A percentile compares a stretch with the other conserved stretches of the same genome.
Evolutionary conservation across 2,113 vertebrate species (phyloP).

Genomic region (Turdus rufiventris): DNA sequence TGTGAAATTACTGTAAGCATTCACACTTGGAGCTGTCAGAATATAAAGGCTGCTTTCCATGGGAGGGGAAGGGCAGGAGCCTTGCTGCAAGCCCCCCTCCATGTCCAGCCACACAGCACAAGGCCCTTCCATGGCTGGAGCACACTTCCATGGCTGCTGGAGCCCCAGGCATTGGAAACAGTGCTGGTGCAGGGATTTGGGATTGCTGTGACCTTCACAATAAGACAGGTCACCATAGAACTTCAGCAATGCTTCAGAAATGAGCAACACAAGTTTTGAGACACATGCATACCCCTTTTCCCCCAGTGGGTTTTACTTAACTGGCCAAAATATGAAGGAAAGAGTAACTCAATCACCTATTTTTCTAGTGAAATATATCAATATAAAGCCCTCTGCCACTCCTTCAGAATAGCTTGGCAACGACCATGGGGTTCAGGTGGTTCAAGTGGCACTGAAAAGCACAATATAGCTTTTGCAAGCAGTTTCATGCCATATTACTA

Average conservation of each 20-base stretch:
- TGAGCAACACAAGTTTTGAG: not conserved
- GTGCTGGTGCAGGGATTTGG: not conserved
- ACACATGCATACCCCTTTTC: no score
- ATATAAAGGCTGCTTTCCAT: fast-evolving
- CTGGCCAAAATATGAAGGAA: not conserved
- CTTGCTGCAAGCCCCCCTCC: not conserved
- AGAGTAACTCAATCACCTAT: not conserved
- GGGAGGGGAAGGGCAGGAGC: no score
- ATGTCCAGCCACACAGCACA: fast-evolving
- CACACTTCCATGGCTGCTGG: not conserved
- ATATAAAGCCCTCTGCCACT: not conserved
- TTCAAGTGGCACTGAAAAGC: not conserved
- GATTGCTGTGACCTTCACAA: not conserved
- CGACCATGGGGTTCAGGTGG: not conserved
- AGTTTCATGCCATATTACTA: not conserved
- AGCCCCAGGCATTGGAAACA: not conserved
- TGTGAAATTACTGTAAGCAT: no score
- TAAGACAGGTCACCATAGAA: fast-evolving
- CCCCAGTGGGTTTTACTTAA: not conserved
- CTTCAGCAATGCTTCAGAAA: not conserved
- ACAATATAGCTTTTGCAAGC: not conserved
- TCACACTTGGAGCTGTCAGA: fast-evolving
- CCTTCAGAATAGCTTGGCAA: not conserved
- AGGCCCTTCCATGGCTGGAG: fast-evolving
- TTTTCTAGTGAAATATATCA: not conserved